Conservation (phyloP, 2,797 vertebrate species). For the Xenopus petersii region DNA sequence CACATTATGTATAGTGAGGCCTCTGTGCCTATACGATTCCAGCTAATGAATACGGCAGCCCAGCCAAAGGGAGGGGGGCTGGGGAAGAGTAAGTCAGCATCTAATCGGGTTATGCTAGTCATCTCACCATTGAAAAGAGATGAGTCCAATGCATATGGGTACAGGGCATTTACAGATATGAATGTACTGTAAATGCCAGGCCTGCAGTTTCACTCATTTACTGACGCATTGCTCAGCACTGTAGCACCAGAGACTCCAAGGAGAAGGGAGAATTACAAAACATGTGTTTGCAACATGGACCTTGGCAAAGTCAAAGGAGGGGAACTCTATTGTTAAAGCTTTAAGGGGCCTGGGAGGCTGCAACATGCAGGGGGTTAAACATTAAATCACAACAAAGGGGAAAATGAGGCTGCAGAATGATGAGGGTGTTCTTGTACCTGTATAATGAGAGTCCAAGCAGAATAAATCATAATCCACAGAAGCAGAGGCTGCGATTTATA, state of each 20-base stretch:
- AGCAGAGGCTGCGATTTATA: slow-evolving; percentile 47
- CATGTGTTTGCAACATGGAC: slow-evolving; percentile 8
- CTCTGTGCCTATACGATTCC: slow-evolving; percentile 16
- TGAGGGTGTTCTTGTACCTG: slow-evolving; percentile 63
- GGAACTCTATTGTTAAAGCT: not conserved
- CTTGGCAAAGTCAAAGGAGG: slow-evolving; percentile 1
- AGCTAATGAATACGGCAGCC: slow-evolving; percentile 20
- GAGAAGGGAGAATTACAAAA: not conserved
- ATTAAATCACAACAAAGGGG: not conserved
- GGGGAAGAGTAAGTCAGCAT: not conserved
- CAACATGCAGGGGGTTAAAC: slow-evolving; percentile 13
- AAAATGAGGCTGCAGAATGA: not conserved
- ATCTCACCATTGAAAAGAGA: not conserved
- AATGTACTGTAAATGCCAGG: not conserved
- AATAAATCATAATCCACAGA: slow-evolving; percentile 69
- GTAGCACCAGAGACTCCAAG: too few species aligned
- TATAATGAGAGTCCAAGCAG: slow-evolving; percentile 65
- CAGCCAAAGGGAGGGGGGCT: slow-evolving; percentile 10
- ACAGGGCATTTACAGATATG: too few species aligned
- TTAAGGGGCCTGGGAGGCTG: not conserved
- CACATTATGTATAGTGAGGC: slow-evolving; percentile 31
- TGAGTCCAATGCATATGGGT: too few species aligned
- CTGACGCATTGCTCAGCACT: not conserved
- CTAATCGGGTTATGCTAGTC: slow-evolving; percentile 13
- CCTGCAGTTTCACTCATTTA: not conserved